Conservation (phyloP, 2,113 vertebrate genomes). For the Asarcornis scutulata region DNA sequence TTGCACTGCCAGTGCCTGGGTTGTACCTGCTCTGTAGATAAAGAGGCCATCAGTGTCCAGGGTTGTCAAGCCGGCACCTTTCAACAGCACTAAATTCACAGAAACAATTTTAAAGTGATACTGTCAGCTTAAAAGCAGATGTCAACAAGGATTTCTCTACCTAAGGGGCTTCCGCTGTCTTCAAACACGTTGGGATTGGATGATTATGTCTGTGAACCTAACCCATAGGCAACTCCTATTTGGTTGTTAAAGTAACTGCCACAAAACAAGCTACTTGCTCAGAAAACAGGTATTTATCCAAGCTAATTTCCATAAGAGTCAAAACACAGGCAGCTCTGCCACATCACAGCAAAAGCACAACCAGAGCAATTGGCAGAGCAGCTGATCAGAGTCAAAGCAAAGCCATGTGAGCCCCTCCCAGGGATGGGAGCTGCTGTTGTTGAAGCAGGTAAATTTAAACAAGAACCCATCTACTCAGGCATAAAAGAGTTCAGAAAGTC, state of each 20-base stretch:
- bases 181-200: neutral
- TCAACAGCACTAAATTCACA: slow-evolving; percentile 18
- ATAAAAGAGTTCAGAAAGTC: neutral
- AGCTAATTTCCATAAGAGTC: neutral
- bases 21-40: neutral
- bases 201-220: neutral
- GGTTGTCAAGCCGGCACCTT: neutral
- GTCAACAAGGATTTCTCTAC: neutral
- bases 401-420: neutral
- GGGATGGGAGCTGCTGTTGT: neutral
- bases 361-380: neutral
- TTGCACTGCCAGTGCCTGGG: neutral
- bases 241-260: neutral
- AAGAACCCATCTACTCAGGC: neutral
- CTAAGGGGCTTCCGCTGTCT: neutral
- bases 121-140: neutral
- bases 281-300: neutral
- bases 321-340: neutral
- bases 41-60: neutral
- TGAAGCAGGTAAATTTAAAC: neutral
- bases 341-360: neutral
- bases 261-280: neutral
- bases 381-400: neutral
- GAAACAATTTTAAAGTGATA: neutral
- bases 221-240: neutral